Conservation (phyloP, 2,797 vertebrate genomes). For the Emys orbicularis region DNA sequence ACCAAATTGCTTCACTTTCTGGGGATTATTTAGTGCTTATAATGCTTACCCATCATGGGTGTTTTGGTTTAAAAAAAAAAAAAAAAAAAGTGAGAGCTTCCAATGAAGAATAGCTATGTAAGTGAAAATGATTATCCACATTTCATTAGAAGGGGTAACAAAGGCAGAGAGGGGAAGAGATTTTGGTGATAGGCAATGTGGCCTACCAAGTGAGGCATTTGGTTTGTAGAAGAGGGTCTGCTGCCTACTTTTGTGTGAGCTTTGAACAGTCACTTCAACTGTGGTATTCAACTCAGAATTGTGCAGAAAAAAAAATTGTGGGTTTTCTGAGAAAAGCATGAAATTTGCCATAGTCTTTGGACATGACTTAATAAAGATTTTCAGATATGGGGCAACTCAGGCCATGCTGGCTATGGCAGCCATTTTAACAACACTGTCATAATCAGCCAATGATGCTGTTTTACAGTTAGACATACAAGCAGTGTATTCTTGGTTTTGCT, state of each 20-base stretch:
- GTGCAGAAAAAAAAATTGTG: too few species aligned
- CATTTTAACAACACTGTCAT: too few species aligned
- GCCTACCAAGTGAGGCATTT: neutral
- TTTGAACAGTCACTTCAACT: neutral
- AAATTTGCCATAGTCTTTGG: too few species aligned
- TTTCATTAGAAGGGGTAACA: neutral
- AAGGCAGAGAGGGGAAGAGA: neutral
- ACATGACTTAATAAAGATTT: too few species aligned
- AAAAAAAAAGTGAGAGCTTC: neutral
- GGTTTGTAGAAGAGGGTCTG: neutral
- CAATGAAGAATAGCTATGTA: neutral
- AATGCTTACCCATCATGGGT: neutral
- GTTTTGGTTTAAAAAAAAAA: neutral
- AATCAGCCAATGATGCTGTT: too few species aligned
- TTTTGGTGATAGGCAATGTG: neutral
- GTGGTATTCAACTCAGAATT: too few species aligned
- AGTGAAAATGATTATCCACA: neutral
- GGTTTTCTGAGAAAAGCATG: too few species aligned
- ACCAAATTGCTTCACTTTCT: neutral
- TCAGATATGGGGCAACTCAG: too few species aligned
- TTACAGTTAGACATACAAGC: too few species aligned
- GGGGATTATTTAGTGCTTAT: neutral
- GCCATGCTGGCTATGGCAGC: too few species aligned
- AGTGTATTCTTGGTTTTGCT: too few species aligned
- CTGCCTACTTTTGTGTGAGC: neutral